Evolutionary conservation across 2,797 vertebrate species (phyloP).

Genomic region (Furcifer pardalis): DNA sequence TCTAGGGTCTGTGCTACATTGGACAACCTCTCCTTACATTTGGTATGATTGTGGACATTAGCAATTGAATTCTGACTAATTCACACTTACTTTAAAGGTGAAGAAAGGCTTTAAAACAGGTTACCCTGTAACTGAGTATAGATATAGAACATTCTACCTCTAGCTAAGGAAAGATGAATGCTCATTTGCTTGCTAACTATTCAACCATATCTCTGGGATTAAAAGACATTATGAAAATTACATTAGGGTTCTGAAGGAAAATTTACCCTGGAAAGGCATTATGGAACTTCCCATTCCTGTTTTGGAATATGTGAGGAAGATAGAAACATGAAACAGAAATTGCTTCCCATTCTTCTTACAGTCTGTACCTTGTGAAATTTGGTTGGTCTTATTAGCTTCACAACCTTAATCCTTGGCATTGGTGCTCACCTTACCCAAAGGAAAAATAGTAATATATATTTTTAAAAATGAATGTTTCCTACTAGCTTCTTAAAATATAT

Average conservation of each 20-base stretch:
- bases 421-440: neutral
- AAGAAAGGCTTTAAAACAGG: neutral
- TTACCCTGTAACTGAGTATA: neutral
- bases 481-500: too few species aligned
- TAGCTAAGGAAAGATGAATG: neutral
- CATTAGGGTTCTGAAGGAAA: neutral
- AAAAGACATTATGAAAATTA: neutral
- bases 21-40: neutral
- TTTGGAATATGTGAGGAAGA: neutral
- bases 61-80: constrained; percentile 12
- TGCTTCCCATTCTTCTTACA: neutral
- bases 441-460: neutral
- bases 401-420: neutral
- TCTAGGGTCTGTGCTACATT: neutral
- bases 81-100: neutral
- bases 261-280: neutral
- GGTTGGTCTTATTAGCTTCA: neutral
- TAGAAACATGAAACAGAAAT: neutral
- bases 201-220: neutral
- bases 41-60: neutral
- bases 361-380: too few species aligned
- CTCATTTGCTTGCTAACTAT: neutral
- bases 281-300: neutral
- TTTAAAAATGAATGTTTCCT: too few species aligned
- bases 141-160: neutral